phyloP scores from a whole-genome alignment of 2,113 vertebrate genomes.

The Caloenas nicobarica region DNA sequence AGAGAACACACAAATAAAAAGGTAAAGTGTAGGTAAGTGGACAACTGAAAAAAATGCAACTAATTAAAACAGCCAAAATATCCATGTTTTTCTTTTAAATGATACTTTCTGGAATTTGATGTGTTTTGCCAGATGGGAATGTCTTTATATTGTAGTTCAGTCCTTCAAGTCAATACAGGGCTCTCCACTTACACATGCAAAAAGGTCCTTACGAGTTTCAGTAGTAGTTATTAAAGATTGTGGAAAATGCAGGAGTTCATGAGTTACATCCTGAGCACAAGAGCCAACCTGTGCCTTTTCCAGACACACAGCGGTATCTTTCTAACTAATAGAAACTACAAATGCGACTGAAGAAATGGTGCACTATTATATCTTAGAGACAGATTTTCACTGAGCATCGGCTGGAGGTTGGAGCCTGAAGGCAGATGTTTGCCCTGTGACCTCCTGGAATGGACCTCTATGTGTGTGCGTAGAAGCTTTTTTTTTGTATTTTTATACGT shows the following conservation, averaged over 20 bases:
- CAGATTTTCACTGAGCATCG: not conserved
- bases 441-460: not conserved
- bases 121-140: not conserved
- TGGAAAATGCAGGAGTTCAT: not conserved
- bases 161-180: not conserved
- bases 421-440: fast-evolving
- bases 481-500: too few relatives aligned
- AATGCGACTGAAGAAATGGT: not conserved
- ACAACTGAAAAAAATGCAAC: not conserved
- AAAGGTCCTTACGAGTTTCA: not conserved
- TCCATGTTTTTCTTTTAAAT: not conserved
- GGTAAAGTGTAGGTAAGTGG: not conserved
- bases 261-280: not conserved
- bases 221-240: not conserved
- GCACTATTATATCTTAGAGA: not conserved
- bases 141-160: not conserved
- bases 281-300: not conserved
- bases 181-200: not conserved
- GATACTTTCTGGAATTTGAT: not conserved
- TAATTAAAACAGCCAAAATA: not conserved
- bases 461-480: not conserved
- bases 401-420: not conserved
- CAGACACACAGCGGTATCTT: not conserved
- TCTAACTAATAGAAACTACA: not conserved
- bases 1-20: not conserved